Evolutionary conservation across 2,113 vertebrate genomes (phyloP).

Genomic region (Leuciscus idus): DNA sequence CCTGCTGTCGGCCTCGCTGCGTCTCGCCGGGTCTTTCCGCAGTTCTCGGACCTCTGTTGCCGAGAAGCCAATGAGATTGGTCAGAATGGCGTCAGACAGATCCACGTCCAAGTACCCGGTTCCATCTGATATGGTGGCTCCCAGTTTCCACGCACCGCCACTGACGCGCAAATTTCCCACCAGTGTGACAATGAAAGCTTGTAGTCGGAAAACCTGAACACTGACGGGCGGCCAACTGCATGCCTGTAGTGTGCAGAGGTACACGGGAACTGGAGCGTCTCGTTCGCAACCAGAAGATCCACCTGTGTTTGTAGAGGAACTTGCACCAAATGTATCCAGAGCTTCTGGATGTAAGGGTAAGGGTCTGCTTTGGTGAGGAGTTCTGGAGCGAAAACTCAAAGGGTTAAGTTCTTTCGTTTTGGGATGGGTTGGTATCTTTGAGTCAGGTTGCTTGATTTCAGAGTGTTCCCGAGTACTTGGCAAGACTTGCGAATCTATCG

Average conservation of each 20-base stretch:
- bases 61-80: slow-evolving; percentile 88
- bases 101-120: slow-evolving; percentile 89
- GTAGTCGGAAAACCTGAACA: slow-evolving; percentile 77
- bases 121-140: slow-evolving; percentile 90
- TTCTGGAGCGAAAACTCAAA: background rate
- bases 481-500: slow-evolving; percentile 28
- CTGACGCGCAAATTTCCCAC: slow-evolving; percentile 85
- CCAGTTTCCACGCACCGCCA: slow-evolving; percentile 81
- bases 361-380: background rate
- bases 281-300: background rate
- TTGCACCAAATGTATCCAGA: slow-evolving; percentile 44
- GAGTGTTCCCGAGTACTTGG: slow-evolving; percentile 33
- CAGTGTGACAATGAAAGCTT: slow-evolving; percentile 96
- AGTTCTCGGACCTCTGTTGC: slow-evolving; percentile 81
- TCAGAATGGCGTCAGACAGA: slow-evolving; percentile 85
- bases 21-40: slow-evolving; percentile 80
- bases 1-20: slow-evolving; percentile 77
- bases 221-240: slow-evolving; percentile 61
- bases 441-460: slow-evolving; percentile 20
- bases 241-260: slow-evolving; percentile 78
- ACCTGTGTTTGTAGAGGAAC: background rate
- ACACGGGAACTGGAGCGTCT: slow-evolving; percentile 80
- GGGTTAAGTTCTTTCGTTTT: background rate
- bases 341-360: background rate
- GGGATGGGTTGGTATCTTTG: background rate